Conservation (phyloP, 2,113 vertebrate species). For the Planiliza haematocheilus region DNA sequence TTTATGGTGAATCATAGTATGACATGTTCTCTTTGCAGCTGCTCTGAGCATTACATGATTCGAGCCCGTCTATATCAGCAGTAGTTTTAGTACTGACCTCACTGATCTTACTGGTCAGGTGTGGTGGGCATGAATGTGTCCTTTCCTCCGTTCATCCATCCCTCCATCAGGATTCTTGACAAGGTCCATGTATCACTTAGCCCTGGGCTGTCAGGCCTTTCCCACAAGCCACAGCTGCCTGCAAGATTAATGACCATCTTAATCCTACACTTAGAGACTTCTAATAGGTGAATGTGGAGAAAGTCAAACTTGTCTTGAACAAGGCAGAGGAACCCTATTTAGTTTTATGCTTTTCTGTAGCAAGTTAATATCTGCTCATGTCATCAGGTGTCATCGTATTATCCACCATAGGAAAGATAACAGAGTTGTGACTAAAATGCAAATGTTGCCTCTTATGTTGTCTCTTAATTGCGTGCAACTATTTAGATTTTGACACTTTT, state of each 20-base stretch:
- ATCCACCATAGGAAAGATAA: background rate
- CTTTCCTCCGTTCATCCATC: slow-evolving; percentile 52
- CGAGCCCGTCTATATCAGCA: background rate
- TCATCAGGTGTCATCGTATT: background rate
- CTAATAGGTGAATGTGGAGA: slow-evolving; percentile 60
- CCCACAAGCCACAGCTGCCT: slow-evolving; percentile 54
- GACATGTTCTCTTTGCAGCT: background rate
- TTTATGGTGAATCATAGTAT: background rate
- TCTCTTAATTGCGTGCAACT: background rate
- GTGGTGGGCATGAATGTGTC: slow-evolving; percentile 17
- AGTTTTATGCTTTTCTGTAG: slow-evolving; percentile 15
- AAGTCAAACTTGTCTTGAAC: slow-evolving; percentile 1
- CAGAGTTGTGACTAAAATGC: background rate
- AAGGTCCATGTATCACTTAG: slow-evolving; percentile 75
- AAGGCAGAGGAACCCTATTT: slow-evolving; percentile 5
- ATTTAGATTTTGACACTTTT: background rate
- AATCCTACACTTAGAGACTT: slow-evolving; percentile 56
- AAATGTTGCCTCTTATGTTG: background rate
- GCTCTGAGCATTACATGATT: background rate
- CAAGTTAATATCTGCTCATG: background rate
- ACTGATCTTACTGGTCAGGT: background rate
- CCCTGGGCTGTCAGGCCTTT: slow-evolving; percentile 62
- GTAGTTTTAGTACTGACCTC: slow-evolving; percentile 5
- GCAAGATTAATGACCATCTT: slow-evolving; percentile 71
- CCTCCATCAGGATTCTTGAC: slow-evolving; percentile 66